phyloP scores from a whole-genome alignment of 1,140 invertebrate species.

The Rhizoglyphus robini region DNA sequence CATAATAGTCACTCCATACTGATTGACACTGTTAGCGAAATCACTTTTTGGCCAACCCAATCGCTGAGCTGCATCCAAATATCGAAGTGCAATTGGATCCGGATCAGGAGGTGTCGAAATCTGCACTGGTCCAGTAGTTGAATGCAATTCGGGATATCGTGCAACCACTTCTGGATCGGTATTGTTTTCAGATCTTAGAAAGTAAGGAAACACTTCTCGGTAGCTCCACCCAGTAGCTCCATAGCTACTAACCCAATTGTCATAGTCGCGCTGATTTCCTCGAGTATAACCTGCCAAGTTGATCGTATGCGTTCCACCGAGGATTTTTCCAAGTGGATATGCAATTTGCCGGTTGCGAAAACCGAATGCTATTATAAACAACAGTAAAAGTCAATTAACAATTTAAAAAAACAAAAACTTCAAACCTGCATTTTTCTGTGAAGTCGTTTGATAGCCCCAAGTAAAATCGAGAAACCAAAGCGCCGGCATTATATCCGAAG shows the following conservation, averaged over 20 bases:
- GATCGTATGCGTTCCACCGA: slow-evolving; percentile 67
- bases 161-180: slow-evolving; percentile 46
- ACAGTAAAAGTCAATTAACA: background rate
- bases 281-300: slow-evolving; percentile 93
- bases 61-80: slow-evolving; percentile 36
- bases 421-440: slow-evolving; percentile 40
- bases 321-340: slow-evolving; percentile 26
- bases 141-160: slow-evolving; percentile 48
- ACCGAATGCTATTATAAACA: slow-evolving; percentile 8
- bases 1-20: slow-evolving; percentile 17
- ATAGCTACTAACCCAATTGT: slow-evolving; percentile 62
- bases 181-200: slow-evolving; percentile 75
- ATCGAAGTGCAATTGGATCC: slow-evolving; percentile 60
- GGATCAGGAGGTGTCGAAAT: slow-evolving; percentile 68
- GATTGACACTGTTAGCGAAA: slow-evolving; percentile 56
- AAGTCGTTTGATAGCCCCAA: slow-evolving; percentile 69
- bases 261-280: too few species aligned
- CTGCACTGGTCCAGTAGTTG: slow-evolving; percentile 60
- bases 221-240: slow-evolving; percentile 86
- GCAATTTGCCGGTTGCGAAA: background rate
- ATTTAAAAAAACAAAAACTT: background rate
- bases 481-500: slow-evolving; percentile 57
- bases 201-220: slow-evolving; percentile 68
- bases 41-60: slow-evolving; percentile 46
- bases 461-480: slow-evolving; percentile 46